These are phyloP conservation scores for Rhabdomys pumilio DNA, from an alignment of 2,797 vertebrate species.

Conservation along the genomic window DNA sequence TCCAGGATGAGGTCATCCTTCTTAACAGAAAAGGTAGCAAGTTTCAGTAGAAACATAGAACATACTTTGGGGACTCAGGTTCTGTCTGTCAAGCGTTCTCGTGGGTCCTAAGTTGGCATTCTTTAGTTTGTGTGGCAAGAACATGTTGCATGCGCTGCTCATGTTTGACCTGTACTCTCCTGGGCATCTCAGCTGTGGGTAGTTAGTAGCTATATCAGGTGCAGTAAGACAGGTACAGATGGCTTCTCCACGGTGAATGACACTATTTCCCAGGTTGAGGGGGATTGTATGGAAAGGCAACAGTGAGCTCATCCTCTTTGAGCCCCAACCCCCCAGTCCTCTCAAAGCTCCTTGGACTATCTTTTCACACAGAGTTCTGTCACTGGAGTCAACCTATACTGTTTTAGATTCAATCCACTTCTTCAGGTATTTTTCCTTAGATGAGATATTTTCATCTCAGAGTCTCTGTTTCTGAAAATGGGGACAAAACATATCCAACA, in stretches of 20 bases:
- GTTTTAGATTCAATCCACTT: neutral
- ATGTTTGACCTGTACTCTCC: neutral
- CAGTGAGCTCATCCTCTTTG: neutral
- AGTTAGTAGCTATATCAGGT: neutral
- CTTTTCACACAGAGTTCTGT: neutral
- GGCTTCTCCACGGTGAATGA: neutral
- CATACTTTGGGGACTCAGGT: neutral
- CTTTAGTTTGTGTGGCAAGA: neutral
- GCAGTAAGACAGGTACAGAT: neutral
- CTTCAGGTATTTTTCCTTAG: neutral
- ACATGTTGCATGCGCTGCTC: too few relatives aligned
- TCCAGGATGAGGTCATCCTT: neutral
- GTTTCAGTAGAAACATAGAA: neutral
- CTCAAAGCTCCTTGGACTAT: neutral
- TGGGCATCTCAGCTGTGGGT: neutral
- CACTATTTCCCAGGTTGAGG: neutral
- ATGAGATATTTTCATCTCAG: neutral
- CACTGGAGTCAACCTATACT: neutral
- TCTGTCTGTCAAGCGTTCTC: neutral
- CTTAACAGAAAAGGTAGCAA: neutral
- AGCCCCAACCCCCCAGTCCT: neutral
- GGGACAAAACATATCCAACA: neutral
- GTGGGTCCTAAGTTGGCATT: neutral
- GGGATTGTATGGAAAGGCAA: neutral
- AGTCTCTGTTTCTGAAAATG: conserved; percentile 20